Conservation (phyloP, 2,888 invertebrate species). For the Sacculina carcini region DNA sequence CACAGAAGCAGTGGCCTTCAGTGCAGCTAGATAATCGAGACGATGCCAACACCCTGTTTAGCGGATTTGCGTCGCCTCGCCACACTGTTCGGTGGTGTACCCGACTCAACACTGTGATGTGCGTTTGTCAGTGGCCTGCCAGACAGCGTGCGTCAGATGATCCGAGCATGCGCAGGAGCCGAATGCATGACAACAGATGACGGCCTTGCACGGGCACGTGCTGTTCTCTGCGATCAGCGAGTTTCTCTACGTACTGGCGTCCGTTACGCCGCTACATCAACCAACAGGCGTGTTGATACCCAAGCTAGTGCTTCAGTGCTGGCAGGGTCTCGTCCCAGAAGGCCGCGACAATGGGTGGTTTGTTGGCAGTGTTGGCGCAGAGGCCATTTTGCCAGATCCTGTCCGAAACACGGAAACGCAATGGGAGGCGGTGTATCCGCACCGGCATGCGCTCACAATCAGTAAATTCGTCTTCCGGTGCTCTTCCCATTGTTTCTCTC, state of each 20-base stretch:
- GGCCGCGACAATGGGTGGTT: no score
- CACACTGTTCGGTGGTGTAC: not conserved
- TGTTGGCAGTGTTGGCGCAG: not conserved
- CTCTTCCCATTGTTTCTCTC: not conserved
- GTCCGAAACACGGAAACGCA: not conserved
- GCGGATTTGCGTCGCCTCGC: not conserved
- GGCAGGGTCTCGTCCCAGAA: no score
- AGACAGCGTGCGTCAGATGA: not conserved
- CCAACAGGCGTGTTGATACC: no score
- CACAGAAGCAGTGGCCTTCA: no score
- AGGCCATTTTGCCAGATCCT: not conserved
- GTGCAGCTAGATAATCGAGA: no score
- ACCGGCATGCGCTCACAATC: not conserved
- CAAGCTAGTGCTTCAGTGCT: no score
- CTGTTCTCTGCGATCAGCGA: not conserved
- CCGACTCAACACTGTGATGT: not conserved
- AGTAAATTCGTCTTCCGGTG: not conserved
- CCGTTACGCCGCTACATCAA: no score
- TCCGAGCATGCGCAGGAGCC: not conserved
- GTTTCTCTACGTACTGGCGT: no score
- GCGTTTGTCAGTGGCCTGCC: not conserved
- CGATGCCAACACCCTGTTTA: no score
- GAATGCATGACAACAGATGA: not conserved
- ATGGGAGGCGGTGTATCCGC: not conserved
- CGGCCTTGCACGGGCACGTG: not conserved